Percentiles rank a stretch among this genome's conserved stretches.
Conservation (phyloP, 2,797 vertebrate species). For the Hephaestus fuliginosus region DNA sequence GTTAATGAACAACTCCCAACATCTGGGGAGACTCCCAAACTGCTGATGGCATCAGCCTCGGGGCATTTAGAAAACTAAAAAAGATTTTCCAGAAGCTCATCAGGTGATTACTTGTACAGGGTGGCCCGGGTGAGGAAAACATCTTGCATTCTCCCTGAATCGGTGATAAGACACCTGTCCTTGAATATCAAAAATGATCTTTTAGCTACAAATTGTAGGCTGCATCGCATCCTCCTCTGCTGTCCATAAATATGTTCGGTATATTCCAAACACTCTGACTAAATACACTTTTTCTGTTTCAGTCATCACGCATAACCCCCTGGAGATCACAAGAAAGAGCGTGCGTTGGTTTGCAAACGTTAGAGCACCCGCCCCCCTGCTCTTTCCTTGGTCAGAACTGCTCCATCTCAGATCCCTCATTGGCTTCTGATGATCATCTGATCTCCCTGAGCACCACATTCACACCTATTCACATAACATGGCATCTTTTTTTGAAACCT, state of each 20-base stretch:
- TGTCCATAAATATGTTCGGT: not conserved
- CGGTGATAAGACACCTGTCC: not conserved
- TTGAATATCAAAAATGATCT: not conserved
- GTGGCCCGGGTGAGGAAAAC: not conserved
- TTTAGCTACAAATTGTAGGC: not conserved
- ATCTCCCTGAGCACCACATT: slow-evolving; percentile 49
- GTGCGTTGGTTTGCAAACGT: slow-evolving; percentile 53
- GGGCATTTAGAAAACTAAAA: slow-evolving; percentile 33
- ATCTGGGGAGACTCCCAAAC: slow-evolving; percentile 34
- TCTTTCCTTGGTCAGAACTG: slow-evolving; percentile 19
- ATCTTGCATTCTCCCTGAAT: not conserved
- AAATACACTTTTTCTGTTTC: slow-evolving; percentile 1
- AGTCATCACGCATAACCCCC: slow-evolving; percentile 11
- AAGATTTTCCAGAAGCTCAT: slow-evolving; percentile 17
- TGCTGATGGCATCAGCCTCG: slow-evolving; percentile 30
- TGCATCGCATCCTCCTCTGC: not conserved
- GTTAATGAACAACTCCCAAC: slow-evolving; percentile 44
- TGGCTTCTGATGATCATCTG: slow-evolving; percentile 38
- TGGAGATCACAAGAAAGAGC: slow-evolving; percentile 26
- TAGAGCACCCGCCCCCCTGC: slow-evolving; percentile 34
- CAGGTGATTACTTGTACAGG: slow-evolving; percentile 27
- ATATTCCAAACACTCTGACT: slow-evolving; percentile 9
- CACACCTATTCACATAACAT: slow-evolving; percentile 46
- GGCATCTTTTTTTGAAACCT: not conserved
- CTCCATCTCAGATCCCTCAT: slow-evolving; percentile 30